phyloP scores from a whole-genome alignment of 2,113 vertebrate genomes.

The Periophthalmus modestus region DNA sequence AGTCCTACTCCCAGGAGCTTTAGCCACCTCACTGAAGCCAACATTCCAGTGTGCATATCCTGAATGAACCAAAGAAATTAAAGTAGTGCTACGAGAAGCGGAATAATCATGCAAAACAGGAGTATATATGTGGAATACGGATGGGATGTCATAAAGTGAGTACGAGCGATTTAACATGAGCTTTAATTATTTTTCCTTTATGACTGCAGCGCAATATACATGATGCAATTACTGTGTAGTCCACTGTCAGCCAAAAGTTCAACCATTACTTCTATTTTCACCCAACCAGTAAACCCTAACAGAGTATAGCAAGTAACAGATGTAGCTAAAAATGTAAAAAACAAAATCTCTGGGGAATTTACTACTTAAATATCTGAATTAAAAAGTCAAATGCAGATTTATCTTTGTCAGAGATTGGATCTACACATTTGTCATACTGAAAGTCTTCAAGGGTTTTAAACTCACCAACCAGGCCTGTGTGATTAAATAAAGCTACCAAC shows the following conservation, averaged over 20 bases:
- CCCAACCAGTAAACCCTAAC: no score
- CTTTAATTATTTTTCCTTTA: slow-evolving; percentile 4
- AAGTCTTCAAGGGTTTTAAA: background rate
- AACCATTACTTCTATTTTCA: no score
- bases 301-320: no score
- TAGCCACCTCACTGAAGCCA: slow-evolving; percentile 17
- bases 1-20: slow-evolving; percentile 9
- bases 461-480: background rate
- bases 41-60: slow-evolving; percentile 26
- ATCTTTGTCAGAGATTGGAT: background rate
- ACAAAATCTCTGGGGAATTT: no score
- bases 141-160: background rate
- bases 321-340: no score
- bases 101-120: slow-evolving; percentile 30
- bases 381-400: background rate
- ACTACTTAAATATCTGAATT: no score
- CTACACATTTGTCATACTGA: background rate
- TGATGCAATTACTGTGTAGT: background rate
- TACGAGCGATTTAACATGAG: slow-evolving; percentile 1
- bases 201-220: background rate
- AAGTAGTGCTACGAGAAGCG: slow-evolving; percentile 33
- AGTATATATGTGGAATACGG: slow-evolving; percentile 8
- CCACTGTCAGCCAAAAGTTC: background rate
- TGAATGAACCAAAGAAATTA: slow-evolving; percentile 26
- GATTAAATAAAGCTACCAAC: no score